A percentile compares a stretch with the other conserved stretches of the same genome.
Conservation (phyloP, 1,140 invertebrate genomes). For the Drosophila melanica region DNA sequence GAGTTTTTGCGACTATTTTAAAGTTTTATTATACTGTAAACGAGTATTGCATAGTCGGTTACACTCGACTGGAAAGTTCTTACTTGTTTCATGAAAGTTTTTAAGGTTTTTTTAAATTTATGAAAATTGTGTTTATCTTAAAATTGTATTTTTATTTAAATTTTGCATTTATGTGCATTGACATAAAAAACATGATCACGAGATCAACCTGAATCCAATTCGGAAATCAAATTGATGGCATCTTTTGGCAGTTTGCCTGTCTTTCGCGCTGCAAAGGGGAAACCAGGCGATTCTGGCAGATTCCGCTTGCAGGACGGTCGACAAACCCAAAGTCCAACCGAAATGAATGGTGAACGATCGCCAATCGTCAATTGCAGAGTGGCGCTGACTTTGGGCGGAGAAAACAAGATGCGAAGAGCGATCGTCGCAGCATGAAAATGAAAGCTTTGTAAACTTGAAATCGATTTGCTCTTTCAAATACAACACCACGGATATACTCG, state of each 20-base stretch:
- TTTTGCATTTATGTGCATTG: too few relatives aligned
- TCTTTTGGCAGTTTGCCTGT: slow-evolving; percentile 35
- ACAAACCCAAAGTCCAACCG: slow-evolving; percentile 30
- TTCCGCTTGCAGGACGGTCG: slow-evolving; percentile 40
- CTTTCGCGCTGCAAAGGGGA: not conserved
- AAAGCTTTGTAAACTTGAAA: slow-evolving; percentile 63
- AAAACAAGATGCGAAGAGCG: slow-evolving; percentile 16
- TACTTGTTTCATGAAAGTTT: too few relatives aligned
- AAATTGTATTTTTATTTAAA: too few relatives aligned
- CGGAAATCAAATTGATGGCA: slow-evolving; percentile 24
- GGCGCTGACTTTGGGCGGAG: slow-evolving; percentile 1
- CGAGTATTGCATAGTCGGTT: too few relatives aligned
- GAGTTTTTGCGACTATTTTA: too few relatives aligned
- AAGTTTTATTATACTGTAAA: too few relatives aligned
- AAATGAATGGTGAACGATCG: slow-evolving; percentile 34
- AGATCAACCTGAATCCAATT: slow-evolving; percentile 24
- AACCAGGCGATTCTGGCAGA: slow-evolving; percentile 24
- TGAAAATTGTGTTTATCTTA: too few relatives aligned
- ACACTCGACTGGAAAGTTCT: too few relatives aligned
- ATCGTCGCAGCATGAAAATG: slow-evolving; percentile 17
- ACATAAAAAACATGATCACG: slow-evolving; percentile 1
- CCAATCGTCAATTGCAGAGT: slow-evolving; percentile 17
- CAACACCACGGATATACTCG: not conserved
- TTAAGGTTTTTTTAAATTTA: too few relatives aligned
- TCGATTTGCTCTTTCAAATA: slow-evolving; percentile 39